phyloP scores from a whole-genome alignment of 2,797 vertebrate genomes.

The Phyllotis vaccarum region DNA sequence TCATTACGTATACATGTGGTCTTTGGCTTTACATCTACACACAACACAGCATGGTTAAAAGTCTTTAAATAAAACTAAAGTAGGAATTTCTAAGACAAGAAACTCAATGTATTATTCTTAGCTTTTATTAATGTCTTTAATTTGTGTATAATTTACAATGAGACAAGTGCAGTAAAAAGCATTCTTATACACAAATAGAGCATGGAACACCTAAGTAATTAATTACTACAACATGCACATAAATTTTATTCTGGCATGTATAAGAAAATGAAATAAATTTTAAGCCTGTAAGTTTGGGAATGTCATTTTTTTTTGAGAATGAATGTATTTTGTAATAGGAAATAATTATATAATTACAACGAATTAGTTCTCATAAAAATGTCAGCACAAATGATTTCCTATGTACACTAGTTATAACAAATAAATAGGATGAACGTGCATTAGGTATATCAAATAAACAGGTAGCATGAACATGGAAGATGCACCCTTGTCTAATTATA shows the following conservation, averaged over 20 bases:
- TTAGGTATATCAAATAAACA: conserved; percentile 42
- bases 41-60: conserved; percentile 6
- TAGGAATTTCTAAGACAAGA: conserved; percentile 64
- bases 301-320: conserved; percentile 55
- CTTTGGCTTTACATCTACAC: not conserved
- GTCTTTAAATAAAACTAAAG: conserved; percentile 16
- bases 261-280: conserved; percentile 62
- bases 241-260: conserved; percentile 53
- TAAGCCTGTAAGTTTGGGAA: conserved; percentile 48
- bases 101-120: conserved; percentile 58
- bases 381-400: not conserved
- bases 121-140: conserved; percentile 84
- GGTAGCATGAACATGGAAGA: conserved; percentile 41
- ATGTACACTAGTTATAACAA: not conserved
- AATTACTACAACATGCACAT: conserved; percentile 84
- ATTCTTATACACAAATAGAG: conserved; percentile 84
- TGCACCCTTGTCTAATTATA: conserved; percentile 20
- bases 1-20: not conserved
- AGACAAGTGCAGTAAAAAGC: conserved; percentile 83
- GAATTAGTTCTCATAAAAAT: conserved; percentile 61
- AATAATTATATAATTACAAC: conserved; percentile 71
- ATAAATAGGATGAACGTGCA: not conserved
- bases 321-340: conserved; percentile 41
- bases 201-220: conserved; percentile 68
- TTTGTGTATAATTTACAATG: conserved; percentile 84